A percentile compares a stretch with the other conserved stretches of the same genome.
phyloP scores from a whole-genome alignment of 2,888 invertebrate species.

The Pheosia gnoma region DNA sequence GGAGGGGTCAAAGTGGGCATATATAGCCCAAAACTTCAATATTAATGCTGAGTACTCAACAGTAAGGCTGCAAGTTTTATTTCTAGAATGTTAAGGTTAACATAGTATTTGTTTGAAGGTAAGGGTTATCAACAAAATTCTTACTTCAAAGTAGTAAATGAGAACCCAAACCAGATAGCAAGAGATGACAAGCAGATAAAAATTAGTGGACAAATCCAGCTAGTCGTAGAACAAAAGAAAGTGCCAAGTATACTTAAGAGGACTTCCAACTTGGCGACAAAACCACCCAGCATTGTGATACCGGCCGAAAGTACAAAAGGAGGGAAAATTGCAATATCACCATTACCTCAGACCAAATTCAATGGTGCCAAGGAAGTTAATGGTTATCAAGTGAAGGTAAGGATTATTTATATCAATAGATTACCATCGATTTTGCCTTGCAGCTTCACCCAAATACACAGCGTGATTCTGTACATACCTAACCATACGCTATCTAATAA shows the following conservation, averaged over 20 bases:
- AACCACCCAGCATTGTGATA: constrained; percentile 47
- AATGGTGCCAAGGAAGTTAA: constrained; percentile 44
- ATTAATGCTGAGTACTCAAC: too few relatives aligned
- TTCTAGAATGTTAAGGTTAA: too few relatives aligned
- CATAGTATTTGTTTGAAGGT: constrained; percentile 44
- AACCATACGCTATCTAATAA: too few relatives aligned
- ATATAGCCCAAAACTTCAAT: too few relatives aligned
- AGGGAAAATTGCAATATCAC: constrained; percentile 61
- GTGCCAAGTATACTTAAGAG: constrained; percentile 63
- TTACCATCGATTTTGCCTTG: background rate
- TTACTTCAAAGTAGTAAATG: constrained; percentile 75
- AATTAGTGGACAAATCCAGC: constrained; percentile 51
- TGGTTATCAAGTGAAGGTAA: constrained; percentile 55
- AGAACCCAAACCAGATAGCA: constrained; percentile 49
- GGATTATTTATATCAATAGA: background rate
- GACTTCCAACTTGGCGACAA: constrained; percentile 37
- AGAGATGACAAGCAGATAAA: constrained; percentile 48
- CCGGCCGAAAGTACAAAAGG: constrained; percentile 59
- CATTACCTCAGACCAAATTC: constrained; percentile 51
- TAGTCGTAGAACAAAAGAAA: constrained; percentile 60
- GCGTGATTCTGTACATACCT: too few relatives aligned
- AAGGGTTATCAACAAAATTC: constrained; percentile 58
- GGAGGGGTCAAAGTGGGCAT: too few relatives aligned
- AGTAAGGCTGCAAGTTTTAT: too few relatives aligned
- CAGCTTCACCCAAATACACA: background rate